phyloP scores from a whole-genome alignment of 1,140 invertebrate genomes.

The Neodiprion virginianus region DNA sequence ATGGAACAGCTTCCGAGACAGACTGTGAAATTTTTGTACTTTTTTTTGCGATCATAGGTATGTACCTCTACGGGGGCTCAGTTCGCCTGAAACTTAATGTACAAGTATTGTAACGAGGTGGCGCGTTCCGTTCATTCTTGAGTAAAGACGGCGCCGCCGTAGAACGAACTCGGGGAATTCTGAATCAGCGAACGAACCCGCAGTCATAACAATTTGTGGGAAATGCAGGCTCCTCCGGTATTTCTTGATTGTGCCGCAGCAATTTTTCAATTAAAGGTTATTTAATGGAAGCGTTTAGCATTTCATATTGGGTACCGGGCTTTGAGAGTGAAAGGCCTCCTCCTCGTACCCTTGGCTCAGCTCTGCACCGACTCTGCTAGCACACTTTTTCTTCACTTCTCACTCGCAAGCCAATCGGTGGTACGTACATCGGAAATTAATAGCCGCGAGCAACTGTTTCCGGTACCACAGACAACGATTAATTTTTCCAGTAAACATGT shows the following conservation, averaged over 20 bases:
- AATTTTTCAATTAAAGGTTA: neutral
- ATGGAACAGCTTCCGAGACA: no score
- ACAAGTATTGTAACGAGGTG: neutral
- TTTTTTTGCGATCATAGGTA: no score
- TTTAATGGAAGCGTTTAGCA: neutral
- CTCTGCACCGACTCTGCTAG: no score
- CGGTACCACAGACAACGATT: neutral
- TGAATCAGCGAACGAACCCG: neutral
- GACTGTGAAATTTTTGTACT: no score
- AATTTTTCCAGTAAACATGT: neutral
- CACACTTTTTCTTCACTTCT: no score
- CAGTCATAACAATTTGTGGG: neutral
- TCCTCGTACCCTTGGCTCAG: neutral
- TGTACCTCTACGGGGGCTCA: no score
- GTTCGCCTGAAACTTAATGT: no score
- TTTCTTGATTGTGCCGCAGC: constrained; percentile 1
- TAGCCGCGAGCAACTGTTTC: no score
- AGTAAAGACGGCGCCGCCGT: neutral
- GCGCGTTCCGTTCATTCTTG: neutral
- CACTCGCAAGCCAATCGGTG: no score
- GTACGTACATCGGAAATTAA: no score
- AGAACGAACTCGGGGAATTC: neutral
- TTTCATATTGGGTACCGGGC: neutral
- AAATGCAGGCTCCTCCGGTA: neutral
- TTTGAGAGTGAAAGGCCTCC: neutral